Percentiles rank a stretch among this genome's conserved stretches.
Evolutionary conservation across 2,797 vertebrate species (phyloP).

Genomic region (Bradypus variegatus): DNA sequence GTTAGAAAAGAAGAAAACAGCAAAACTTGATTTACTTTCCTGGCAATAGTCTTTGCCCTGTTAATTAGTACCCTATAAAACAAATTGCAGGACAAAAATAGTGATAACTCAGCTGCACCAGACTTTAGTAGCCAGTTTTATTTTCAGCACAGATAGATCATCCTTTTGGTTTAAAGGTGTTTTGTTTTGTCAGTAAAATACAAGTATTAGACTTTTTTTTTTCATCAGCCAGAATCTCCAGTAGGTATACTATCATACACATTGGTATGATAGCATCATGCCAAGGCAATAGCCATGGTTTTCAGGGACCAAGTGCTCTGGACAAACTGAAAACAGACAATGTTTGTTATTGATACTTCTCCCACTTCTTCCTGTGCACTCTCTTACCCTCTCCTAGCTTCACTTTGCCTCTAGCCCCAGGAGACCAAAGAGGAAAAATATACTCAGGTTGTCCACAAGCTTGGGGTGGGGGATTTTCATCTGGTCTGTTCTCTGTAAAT

Average conservation of each 20-base stretch:
- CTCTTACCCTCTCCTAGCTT: background rate
- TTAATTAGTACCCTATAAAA: constrained; percentile 64
- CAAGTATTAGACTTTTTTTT: background rate
- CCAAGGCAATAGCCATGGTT: background rate
- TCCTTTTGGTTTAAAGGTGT: constrained; percentile 49
- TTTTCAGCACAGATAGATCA: constrained; percentile 56
- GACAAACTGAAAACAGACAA: background rate
- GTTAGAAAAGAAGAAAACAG: constrained; percentile 58
- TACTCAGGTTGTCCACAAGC: background rate
- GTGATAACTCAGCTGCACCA: constrained; percentile 51
- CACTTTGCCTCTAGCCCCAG: background rate
- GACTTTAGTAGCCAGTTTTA: constrained; percentile 54
- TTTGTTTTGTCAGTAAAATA: constrained; percentile 52
- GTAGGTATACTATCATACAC: background rate
- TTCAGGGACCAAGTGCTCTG: background rate
- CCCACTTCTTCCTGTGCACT: background rate
- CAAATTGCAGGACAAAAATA: constrained; percentile 54
- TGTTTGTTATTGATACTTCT: background rate
- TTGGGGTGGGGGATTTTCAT: background rate
- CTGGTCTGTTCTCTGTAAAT: background rate
- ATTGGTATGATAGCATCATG: background rate
- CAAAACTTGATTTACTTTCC: constrained; percentile 61
- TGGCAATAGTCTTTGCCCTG: constrained; percentile 55
- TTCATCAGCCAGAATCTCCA: background rate
- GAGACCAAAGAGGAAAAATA: background rate